These are phyloP conservation scores for Synanthedon andrenaeformis DNA, from an alignment of 2,888 invertebrate genomes.

Conservation along the genomic window DNA sequence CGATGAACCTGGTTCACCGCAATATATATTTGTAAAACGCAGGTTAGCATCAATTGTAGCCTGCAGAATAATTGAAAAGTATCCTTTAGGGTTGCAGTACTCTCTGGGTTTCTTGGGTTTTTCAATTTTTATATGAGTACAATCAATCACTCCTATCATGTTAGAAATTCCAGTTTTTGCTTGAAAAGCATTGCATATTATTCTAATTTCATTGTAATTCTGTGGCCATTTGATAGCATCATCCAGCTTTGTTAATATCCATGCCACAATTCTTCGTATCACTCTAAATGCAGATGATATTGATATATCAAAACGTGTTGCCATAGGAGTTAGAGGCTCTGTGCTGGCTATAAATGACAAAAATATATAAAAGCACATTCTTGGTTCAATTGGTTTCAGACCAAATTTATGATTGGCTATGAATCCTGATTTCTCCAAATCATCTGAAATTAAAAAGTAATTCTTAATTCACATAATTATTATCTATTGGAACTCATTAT, in stretches of 20 bases:
- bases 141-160: conserved; percentile 39
- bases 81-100: conserved; percentile 41
- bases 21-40: conserved; percentile 40
- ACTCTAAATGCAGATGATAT: conserved; percentile 47
- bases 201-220: conserved; percentile 25
- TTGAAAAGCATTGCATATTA: conserved; percentile 30
- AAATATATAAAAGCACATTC: conserved; percentile 45
- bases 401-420: conserved; percentile 46
- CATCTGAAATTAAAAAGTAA: conserved; percentile 29
- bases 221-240: conserved; percentile 41
- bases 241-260: conserved; percentile 43
- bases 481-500: too few relatives aligned
- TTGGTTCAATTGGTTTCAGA: conserved; percentile 40
- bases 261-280: conserved; percentile 39
- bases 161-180: conserved; percentile 35
- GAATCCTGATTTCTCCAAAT: conserved; percentile 39
- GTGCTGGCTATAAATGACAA: conserved; percentile 39
- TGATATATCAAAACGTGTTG: conserved; percentile 43
- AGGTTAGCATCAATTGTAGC: conserved; percentile 38
- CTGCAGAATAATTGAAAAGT: conserved; percentile 41
- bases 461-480: neutral
- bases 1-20: conserved; percentile 46
- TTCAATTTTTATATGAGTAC: conserved; percentile 41
- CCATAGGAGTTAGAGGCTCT: conserved; percentile 42
- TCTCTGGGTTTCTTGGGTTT: conserved; percentile 41